Evolutionary conservation across 1,140 invertebrate genomes (phyloP), one percentile per base, ranked within the genome.

Genomic region (Scaptomyza graminum): DNA sequence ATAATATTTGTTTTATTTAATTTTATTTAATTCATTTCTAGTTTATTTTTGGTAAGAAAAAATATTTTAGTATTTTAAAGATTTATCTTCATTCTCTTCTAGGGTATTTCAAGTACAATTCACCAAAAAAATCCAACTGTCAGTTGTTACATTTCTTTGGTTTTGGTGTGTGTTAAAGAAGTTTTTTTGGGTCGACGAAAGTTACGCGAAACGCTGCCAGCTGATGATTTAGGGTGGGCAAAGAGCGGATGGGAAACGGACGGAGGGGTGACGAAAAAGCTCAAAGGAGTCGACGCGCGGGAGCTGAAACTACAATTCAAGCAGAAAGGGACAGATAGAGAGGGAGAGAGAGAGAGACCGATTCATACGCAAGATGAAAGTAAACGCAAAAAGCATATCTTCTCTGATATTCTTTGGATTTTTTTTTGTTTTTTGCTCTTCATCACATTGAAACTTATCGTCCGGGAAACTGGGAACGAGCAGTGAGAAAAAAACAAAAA

Each of bases 121-220:
- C 31, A 34, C 31, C 6, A 9, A 34, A 31, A 34, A 9, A 34
- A 34, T 34, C 8, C 8, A 34, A 34, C 31, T 34, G 31, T 34
- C 31, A 34, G 8, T 11, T 6, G 3, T 52, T 60, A 7, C 1
- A 9, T 43, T 71, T 60, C 76, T 76, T 49, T 50, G 37, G 43
- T 34, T 7, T 31, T 13, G 11, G 37, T 12, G 37, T 46, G 13
- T 34, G 28, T 52, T 15, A 56, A 67, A 52, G 25, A 15, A 28
- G 56, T 31, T 31, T 67, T 41, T n/a, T 39, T 54, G 37, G 70
- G 56, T 65, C 57, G 39, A 46, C 41, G 68, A 85, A 87, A 85
- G 74, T 87, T 75, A 34, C 66, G 66, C 70, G 78, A 78, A 87
- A 68, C 47, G 81, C 81, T 85, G 63, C 65, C 66, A 85, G 82